Percentiles rank a stretch among this genome's conserved stretches.
Evolutionary conservation across 1,140 invertebrate genomes (phyloP).

Genomic region (Oryzaephilus surinamensis): DNA sequence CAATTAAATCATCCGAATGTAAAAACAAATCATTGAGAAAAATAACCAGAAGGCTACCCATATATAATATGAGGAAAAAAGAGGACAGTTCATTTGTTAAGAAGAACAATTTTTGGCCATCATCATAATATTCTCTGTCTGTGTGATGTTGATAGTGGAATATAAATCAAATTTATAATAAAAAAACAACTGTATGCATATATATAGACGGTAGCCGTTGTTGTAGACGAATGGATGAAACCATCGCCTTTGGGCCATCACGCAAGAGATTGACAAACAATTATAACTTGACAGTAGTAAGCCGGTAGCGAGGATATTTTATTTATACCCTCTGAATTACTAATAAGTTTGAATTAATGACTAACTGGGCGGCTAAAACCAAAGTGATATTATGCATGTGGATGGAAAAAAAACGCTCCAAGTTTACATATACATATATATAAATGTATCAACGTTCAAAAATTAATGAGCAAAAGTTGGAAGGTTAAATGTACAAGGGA

Average conservation of each 20-base stretch:
- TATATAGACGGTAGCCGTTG: constrained; percentile 14
- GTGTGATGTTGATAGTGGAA: too few species aligned
- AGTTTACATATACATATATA: too few species aligned
- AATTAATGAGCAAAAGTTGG: constrained; percentile 10
- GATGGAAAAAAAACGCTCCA: constrained; percentile 8
- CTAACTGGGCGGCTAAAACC: constrained; percentile 7
- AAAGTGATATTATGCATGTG: constrained; percentile 8
- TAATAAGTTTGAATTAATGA: constrained; percentile 12
- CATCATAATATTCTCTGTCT: too few species aligned
- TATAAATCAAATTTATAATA: too few species aligned
- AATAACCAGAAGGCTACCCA: too few species aligned
- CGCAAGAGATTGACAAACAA: constrained; percentile 21
- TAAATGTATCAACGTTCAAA: constrained; percentile 5
- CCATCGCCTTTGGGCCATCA: constrained; percentile 5
- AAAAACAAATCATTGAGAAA: too few species aligned
- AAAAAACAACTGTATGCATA: too few species aligned
- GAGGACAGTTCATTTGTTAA: too few species aligned
- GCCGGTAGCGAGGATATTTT: constrained; percentile 16
- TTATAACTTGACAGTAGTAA: constrained; percentile 18
- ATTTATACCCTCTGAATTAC: constrained; percentile 19
- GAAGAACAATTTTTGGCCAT: too few species aligned
- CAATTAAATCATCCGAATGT: too few species aligned
- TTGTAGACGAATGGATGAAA: constrained; percentile 8
- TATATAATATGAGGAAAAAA: too few species aligned
- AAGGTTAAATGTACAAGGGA: constrained; percentile 10